These are phyloP conservation scores for Phytoseiulus persimilis DNA, from an alignment of 2,888 invertebrate genomes.

Conservation along the genomic window DNA sequence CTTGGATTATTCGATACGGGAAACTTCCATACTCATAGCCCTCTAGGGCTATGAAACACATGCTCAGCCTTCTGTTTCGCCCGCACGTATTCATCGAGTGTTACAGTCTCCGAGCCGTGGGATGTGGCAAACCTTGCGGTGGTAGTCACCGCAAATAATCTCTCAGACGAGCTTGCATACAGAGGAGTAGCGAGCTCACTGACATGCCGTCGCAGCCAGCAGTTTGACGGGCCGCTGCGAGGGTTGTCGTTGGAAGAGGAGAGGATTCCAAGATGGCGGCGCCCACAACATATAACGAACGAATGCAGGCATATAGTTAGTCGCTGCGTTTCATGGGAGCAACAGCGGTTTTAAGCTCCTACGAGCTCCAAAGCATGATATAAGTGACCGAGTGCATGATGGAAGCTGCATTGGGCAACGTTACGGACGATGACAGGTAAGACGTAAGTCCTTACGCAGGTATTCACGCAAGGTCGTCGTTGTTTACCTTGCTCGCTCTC, in stretches of 20 bases:
- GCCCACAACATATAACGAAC: not conserved
- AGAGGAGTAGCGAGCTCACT: not conserved
- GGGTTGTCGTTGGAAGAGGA: not conserved
- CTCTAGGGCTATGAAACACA: no score
- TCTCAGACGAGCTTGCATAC: not conserved
- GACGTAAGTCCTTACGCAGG: not conserved
- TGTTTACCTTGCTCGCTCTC: not conserved
- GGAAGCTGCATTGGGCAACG: not conserved
- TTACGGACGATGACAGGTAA: not conserved
- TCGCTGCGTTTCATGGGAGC: not conserved
- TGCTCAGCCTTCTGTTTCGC: no score
- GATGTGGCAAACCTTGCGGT: no score
- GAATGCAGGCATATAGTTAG: not conserved
- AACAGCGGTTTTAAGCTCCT: not conserved
- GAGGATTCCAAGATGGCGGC: not conserved
- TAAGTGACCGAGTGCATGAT: not conserved
- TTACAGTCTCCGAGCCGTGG: no score
- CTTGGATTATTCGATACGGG: no score
- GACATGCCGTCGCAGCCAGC: not conserved
- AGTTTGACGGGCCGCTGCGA: not conserved
- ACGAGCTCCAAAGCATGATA: not conserved
- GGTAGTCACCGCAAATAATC: no score
- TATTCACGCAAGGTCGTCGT: not conserved
- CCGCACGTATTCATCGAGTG: no score
- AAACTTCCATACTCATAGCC: no score